Conservation (phyloP, 2,113 vertebrate species). For the Anolis carolinensis region DNA sequence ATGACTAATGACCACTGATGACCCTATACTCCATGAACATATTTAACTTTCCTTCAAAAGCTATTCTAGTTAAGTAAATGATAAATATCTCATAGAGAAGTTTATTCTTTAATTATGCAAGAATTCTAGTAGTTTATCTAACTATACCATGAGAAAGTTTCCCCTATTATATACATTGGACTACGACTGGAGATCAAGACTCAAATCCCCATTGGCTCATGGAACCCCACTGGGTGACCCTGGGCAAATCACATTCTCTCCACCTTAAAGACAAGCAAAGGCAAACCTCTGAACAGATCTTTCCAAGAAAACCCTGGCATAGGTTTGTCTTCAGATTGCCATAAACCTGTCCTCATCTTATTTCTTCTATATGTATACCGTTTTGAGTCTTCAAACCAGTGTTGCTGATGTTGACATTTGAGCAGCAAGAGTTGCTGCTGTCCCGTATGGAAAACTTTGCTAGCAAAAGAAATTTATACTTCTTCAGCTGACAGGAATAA, state of each 20-base stretch:
- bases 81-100: not conserved
- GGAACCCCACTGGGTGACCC: no score
- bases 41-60: not conserved
- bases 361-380: not conserved
- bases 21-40: not conserved
- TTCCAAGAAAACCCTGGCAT: no score
- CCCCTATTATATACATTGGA: no score
- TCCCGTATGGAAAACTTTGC: not conserved
- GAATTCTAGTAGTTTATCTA: no score
- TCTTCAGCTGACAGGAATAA: not conserved
- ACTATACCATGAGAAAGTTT: no score
- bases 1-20: not conserved
- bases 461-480: not conserved
- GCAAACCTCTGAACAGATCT: no score
- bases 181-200: no score
- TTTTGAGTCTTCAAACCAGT: not conserved
- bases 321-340: no score
- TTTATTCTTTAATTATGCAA: not conserved
- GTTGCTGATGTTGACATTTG: not conserved
- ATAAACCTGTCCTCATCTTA: no score
- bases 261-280: no score
- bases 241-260: no score
- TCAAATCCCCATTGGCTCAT: no score
- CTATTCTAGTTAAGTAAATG: not conserved
- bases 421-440: not conserved